Percentiles rank a stretch among this genome's conserved stretches.
These are phyloP conservation scores for Callopanchax toddi DNA, from an alignment of 2,113 vertebrate species.

Conservation along the genomic window DNA sequence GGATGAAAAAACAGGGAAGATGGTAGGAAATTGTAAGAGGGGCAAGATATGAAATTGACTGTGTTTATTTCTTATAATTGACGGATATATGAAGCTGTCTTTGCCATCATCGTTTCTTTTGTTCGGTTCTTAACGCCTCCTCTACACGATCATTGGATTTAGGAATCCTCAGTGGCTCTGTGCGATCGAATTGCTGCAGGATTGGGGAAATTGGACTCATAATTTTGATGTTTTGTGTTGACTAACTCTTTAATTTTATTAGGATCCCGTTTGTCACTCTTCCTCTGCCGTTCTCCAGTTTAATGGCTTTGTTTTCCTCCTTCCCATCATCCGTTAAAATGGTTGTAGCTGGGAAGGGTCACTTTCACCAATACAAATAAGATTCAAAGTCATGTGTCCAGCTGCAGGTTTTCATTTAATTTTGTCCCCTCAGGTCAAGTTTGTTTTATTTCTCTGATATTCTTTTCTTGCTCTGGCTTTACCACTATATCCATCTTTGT, in stretches of 20 bases:
- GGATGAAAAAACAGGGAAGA: constrained; percentile 26
- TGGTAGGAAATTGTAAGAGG: constrained; percentile 11
- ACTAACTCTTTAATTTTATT: constrained; percentile 75
- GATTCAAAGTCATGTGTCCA: constrained; percentile 94
- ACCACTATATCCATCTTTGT: constrained; percentile 62
- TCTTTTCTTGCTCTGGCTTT: constrained; percentile 69
- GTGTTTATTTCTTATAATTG: constrained; percentile 36
- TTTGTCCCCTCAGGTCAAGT: constrained; percentile 88
- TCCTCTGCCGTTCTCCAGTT: constrained; percentile 50
- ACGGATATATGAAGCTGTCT: constrained; percentile 60
- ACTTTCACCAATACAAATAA: constrained; percentile 97
- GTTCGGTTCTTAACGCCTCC: constrained; percentile 42
- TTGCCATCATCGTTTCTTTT: constrained; percentile 39
- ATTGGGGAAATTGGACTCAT: constrained; percentile 80
- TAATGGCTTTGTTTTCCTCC: constrained; percentile 78
- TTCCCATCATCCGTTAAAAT: constrained; percentile 68
- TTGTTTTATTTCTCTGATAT: constrained; percentile 86
- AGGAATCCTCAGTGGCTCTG: constrained; percentile 48
- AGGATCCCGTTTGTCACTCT: constrained; percentile 74
- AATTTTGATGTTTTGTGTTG: constrained; percentile 72
- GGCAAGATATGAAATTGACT: not conserved
- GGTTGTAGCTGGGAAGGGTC: constrained; percentile 86
- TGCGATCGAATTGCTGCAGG: constrained; percentile 71
- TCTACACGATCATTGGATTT: constrained; percentile 64
- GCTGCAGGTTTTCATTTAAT: constrained; percentile 89